Percentiles rank a stretch among this genome's conserved stretches.
Conservation (phyloP, 2,797 vertebrate genomes). For the Dromococcyx pavoninus region DNA sequence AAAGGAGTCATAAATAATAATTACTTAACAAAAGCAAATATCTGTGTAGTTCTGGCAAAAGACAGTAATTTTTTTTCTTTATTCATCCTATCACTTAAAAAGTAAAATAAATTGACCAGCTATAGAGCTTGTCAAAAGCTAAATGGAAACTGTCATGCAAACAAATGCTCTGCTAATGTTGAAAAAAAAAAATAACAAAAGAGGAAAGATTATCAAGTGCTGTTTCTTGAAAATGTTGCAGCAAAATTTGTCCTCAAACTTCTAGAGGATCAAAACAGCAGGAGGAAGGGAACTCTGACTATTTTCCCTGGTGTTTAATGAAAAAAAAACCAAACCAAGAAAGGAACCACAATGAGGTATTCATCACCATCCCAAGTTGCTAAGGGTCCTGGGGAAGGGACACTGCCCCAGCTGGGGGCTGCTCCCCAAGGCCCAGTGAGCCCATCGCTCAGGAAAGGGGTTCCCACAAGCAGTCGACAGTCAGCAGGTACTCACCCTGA, state of each 20-base stretch:
- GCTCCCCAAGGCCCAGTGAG: not conserved
- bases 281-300: not conserved
- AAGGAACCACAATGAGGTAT: accelerated
- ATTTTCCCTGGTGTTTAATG: accelerated
- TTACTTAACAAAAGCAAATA: not conserved
- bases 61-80: not conserved
- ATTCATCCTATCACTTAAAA: conserved; percentile 30
- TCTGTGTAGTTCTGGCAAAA: not conserved
- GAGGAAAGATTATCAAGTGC: not conserved
- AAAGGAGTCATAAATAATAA: conserved; percentile 20
- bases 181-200: not conserved
- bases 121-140: conserved; percentile 12
- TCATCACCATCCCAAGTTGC: accelerated
- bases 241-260: not conserved
- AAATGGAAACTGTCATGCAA: conserved; percentile 23
- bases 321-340: not conserved
- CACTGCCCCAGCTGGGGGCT: not conserved
- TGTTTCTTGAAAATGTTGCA: not conserved
- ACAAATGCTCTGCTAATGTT: not conserved
- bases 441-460: accelerated
- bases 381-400: not conserved
- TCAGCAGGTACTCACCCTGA: conserved; percentile 75
- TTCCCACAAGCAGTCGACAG: accelerated
- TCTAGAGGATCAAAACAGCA: not conserved
- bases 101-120: conserved; percentile 28